A percentile compares a stretch with the other conserved stretches of the same genome.
phyloP scores from a whole-genome alignment of 2,888 invertebrate species.

The Mythimna pallens region DNA sequence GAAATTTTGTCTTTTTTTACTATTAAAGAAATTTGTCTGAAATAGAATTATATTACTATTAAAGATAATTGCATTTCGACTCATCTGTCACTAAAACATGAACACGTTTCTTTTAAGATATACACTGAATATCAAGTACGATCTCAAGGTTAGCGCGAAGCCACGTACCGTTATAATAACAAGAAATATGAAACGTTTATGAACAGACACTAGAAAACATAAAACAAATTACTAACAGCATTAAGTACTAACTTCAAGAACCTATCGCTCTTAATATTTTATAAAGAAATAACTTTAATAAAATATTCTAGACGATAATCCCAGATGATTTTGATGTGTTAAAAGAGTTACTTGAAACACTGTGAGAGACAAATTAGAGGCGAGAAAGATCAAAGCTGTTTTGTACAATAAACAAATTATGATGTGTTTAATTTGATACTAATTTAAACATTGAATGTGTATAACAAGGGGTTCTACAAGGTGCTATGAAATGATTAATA shows the following conservation, averaged over 20 bases:
- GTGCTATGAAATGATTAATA: not conserved
- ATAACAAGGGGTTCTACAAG: not conserved
- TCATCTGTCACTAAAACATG: not conserved
- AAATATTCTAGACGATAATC: constrained; percentile 15
- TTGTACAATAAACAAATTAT: constrained; percentile 41
- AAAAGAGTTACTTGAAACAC: constrained; percentile 10
- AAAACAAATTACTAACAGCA: constrained; percentile 10
- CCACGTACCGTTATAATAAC: not conserved
- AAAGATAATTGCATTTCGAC: not conserved
- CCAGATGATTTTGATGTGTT: constrained; percentile 19
- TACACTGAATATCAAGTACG: constrained; percentile 8
- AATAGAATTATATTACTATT: too few species aligned
- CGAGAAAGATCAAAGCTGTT: constrained; percentile 38
- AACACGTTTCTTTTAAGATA: not conserved
- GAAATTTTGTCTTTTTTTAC: too few species aligned
- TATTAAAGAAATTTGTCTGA: too few species aligned
- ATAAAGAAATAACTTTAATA: not conserved
- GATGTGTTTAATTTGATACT: constrained; percentile 2
- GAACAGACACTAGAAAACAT: constrained; percentile 2
- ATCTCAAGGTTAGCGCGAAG: not conserved
- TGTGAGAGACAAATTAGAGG: constrained; percentile 22
- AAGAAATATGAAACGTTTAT: constrained; percentile 15
- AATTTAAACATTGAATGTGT: constrained; percentile 11
- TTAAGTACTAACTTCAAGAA: not conserved
- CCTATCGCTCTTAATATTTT: not conserved